Conservation (phyloP, 2,113 vertebrate genomes). For the Cettia cetti region DNA sequence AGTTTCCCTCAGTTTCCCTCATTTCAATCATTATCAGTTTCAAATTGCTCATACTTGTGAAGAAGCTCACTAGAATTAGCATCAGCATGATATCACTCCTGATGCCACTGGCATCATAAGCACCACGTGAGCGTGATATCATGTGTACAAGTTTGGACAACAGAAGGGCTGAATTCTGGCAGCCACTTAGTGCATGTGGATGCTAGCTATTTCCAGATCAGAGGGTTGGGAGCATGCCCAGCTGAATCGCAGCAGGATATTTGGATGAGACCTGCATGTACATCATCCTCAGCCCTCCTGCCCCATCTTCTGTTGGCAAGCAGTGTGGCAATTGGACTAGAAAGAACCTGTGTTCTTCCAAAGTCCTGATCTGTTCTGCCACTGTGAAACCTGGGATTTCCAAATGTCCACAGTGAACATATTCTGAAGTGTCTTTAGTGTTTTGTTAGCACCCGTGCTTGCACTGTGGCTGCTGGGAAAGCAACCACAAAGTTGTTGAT, state of each 20-base stretch:
- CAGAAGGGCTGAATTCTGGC: constrained; percentile 24
- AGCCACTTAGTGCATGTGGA: neutral
- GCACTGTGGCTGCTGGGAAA: neutral
- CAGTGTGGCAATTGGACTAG: neutral
- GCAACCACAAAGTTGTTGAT: neutral
- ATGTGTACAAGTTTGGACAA: neutral
- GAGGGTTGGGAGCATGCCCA: neutral
- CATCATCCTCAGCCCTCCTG: neutral
- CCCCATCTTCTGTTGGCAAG: neutral
- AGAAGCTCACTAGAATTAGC: neutral
- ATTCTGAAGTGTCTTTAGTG: neutral
- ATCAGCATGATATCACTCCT: neutral
- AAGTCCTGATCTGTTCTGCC: neutral
- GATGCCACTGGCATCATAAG: neutral
- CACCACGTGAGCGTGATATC: neutral
- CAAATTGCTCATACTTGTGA: neutral
- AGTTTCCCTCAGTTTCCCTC: neutral
- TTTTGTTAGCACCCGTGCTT: neutral
- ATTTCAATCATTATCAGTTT: neutral
- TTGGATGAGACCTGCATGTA: neutral
- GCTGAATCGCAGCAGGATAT: neutral
- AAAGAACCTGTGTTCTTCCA: neutral
- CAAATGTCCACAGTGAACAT: neutral
- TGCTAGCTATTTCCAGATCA: neutral
- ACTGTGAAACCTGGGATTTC: neutral